These are phyloP conservation scores for Bombyx mori DNA, from an alignment of 1,140 invertebrate species.

Conservation along the genomic window DNA sequence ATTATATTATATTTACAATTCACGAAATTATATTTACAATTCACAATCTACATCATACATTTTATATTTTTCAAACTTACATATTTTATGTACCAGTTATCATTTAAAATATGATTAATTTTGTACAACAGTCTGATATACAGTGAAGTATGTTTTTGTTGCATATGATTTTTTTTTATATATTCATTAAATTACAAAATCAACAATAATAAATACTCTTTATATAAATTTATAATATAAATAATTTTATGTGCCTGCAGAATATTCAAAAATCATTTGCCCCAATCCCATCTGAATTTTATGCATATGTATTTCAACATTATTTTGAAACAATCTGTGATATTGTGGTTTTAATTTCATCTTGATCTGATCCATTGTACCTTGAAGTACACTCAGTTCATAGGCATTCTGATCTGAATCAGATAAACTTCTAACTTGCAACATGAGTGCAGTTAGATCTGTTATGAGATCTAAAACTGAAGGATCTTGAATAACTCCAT, in stretches of 20 bases:
- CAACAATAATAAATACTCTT: too few relatives aligned
- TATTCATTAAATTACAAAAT: neutral
- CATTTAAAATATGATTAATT: too few relatives aligned
- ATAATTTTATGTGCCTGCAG: too few relatives aligned
- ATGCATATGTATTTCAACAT: constrained; percentile 92
- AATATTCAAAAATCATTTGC: constrained; percentile 23
- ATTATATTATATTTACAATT: neutral
- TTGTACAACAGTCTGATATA: too few relatives aligned
- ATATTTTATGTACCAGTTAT: too few relatives aligned
- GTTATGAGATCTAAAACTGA: constrained; percentile 85
- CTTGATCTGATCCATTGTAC: constrained; percentile 91
- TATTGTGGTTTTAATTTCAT: constrained; percentile 84
- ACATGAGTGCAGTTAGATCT: constrained; percentile 90
- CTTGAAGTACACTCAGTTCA: constrained; percentile 93
- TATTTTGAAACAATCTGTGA: constrained; percentile 88
- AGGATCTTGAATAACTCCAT: constrained; percentile 72
- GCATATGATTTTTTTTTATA: constrained; percentile 4
- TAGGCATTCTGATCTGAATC: constrained; percentile 92
- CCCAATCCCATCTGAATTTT: constrained; percentile 90
- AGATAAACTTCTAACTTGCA: constrained; percentile 93
- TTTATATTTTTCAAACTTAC: too few relatives aligned
- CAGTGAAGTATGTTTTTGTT: neutral
- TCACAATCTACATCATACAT: neutral
- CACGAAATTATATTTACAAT: neutral
- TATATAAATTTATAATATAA: too few relatives aligned